phyloP scores from a whole-genome alignment of 2,113 vertebrate species.

The Pavo muticus region DNA sequence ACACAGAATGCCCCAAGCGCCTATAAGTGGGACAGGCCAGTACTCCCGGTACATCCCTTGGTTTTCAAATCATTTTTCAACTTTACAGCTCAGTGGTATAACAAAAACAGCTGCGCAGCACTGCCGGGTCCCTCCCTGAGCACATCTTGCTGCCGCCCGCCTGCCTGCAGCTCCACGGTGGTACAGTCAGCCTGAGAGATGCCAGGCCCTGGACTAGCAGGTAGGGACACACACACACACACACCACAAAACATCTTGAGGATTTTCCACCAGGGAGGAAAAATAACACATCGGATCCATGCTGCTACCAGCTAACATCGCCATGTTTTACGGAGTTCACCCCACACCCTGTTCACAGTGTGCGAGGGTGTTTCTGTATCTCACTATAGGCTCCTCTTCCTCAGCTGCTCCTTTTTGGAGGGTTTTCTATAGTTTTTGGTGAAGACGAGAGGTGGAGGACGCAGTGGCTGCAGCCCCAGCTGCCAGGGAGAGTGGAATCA shows the following conservation, averaged over 20 bases:
- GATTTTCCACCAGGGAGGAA: background rate
- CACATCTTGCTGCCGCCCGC: background rate
- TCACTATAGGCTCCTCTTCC: fast-evolving
- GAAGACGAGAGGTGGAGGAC: fast-evolving
- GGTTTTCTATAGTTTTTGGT: background rate
- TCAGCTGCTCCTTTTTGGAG: fast-evolving
- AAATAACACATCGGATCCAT: fast-evolving
- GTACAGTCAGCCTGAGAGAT: fast-evolving
- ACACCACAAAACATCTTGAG: fast-evolving
- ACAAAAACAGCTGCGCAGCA: conserved; percentile 56
- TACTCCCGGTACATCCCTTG: background rate
- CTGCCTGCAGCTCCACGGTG: background rate
- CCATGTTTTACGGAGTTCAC: background rate
- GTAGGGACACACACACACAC: background rate
- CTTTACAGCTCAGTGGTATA: conserved; percentile 19
- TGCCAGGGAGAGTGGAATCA: background rate
- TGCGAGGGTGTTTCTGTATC: fast-evolving
- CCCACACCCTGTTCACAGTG: fast-evolving
- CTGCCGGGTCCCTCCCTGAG: background rate
- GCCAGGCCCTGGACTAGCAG: background rate
- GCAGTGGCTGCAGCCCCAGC: fast-evolving
- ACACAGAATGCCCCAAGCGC: conserved; percentile 46
- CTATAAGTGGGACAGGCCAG: background rate
- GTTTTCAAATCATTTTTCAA: conserved; percentile 51
- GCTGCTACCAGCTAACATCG: fast-evolving